Evolutionary conservation across 2,113 vertebrate genomes (phyloP), one percentile per base, ranked within the genome.

Genomic region (Microtus richardsoni): DNA sequence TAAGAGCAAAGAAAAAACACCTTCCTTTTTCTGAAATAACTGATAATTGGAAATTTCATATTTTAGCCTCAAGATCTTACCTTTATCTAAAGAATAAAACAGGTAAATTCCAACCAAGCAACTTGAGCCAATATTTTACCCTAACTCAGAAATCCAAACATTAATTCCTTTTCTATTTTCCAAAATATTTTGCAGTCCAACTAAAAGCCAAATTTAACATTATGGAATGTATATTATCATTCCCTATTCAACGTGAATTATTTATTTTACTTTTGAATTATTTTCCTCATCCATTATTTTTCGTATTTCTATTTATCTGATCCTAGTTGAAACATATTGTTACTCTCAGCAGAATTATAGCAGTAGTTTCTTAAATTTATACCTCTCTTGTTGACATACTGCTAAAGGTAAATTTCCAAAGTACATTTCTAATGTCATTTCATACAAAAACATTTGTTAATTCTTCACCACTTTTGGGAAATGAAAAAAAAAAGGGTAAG

Each of bases 331-430:
- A 24, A 24, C 24, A 93, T 94, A 94, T 75, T 89, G 83, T 21
- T 71, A 52, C 58, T 85, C 7, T 9, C 68, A 91, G 28, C 36
- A 95, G 82, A 84, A 93, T 90, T 33, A 62, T n/a, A 84, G 41
- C 71, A 88, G 74, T 93, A 74, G 88, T 93, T 95, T 91, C 70
- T 71, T 95, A 71, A 94, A 96, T 93, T 24, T 77, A 33, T 66
- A 70, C 54, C 49, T 93, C 14, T 8, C 8, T 80, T 64, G 39
- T 79, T 39, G 54, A 79, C 13, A 66, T 9, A 24, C 79, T 88
- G 36, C 13, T 58, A 83, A 83, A 75, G 30, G n/a, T 78, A 52
- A 7, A 7, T 82, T 89, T 93, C 77, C 93, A 62, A 95, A 73
- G 47, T 68, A 71, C 24, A 58, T 87, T 88, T 86, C 74, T 83